Conservation (phyloP, 2,888 invertebrate species). For the Podotricha telesiphe region DNA sequence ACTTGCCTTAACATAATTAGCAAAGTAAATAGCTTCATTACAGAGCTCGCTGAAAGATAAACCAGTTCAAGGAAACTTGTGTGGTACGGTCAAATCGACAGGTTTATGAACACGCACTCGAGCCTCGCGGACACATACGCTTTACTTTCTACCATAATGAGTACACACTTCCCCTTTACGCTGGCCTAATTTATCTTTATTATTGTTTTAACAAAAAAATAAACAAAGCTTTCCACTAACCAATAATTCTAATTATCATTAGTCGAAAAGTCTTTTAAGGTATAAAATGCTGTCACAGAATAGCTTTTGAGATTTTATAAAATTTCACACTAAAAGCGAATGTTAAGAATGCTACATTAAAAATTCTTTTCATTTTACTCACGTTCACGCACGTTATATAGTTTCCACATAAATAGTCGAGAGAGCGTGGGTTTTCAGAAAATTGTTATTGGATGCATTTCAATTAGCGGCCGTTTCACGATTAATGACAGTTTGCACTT, state of each 20-base stretch:
- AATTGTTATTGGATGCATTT: slow-evolving; percentile 42
- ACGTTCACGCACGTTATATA: slow-evolving; percentile 4
- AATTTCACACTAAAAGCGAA: too few relatives aligned
- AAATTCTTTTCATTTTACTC: neutral
- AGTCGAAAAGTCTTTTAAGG: neutral
- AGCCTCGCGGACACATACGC: slow-evolving; percentile 77
- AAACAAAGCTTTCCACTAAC: slow-evolving; percentile 9
- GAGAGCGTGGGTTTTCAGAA: slow-evolving; percentile 35
- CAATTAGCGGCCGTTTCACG: too few relatives aligned
- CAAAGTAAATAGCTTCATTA: slow-evolving; percentile 65
- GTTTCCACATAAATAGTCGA: slow-evolving; percentile 27
- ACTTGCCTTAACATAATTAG: slow-evolving; percentile 54
- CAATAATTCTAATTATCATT: slow-evolving; percentile 13
- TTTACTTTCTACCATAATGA: slow-evolving; percentile 78
- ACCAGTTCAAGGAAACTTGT: slow-evolving; percentile 74
- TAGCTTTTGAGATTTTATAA: neutral
- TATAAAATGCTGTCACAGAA: neutral
- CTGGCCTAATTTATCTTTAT: slow-evolving; percentile 40
- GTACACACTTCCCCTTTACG: slow-evolving; percentile 66
- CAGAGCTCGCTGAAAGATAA: slow-evolving; percentile 63
- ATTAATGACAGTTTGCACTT: slow-evolving; percentile 57
- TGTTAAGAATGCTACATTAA: neutral
- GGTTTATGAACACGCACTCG: slow-evolving; percentile 74
- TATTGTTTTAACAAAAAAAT: neutral
- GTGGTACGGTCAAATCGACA: slow-evolving; percentile 60